Percentiles rank a stretch among this genome's conserved stretches.
phyloP scores from a whole-genome alignment of 2,797 vertebrate species.

The Pogonophryne albipinna region DNA sequence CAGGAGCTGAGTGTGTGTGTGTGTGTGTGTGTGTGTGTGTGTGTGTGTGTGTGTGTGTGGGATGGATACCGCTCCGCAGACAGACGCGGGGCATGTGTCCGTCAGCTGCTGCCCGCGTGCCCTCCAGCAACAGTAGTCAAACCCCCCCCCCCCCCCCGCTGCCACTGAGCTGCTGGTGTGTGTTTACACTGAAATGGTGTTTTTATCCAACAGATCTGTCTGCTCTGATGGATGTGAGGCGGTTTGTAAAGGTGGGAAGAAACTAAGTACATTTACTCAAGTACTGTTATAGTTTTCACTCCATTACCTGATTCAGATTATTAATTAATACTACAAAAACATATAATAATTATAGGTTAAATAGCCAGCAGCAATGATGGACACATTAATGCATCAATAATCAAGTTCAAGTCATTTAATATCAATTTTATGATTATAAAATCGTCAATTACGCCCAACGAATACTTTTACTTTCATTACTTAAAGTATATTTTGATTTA shows the following conservation, averaged over 20 bases:
- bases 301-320: too few relatives aligned
- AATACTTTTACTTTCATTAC: too few relatives aligned
- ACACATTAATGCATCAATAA: too few relatives aligned
- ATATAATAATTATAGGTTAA: too few relatives aligned
- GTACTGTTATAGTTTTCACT: too few relatives aligned
- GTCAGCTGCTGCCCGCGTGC: background rate
- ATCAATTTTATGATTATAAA: too few relatives aligned
- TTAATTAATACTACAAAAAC: too few relatives aligned
- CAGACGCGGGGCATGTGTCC: background rate
- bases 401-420: too few relatives aligned
- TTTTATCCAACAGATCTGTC: background rate
- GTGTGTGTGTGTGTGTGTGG: slow-evolving; percentile 1
- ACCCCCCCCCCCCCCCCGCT: background rate
- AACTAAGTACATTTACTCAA: too few relatives aligned
- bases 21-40: background rate
- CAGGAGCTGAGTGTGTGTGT: slow-evolving; percentile 10
- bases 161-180: slow-evolving; percentile 3
- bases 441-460: too few relatives aligned
- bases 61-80: background rate
- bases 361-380: too few relatives aligned
- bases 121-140: background rate
- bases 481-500: too few relatives aligned
- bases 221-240: slow-evolving; percentile 23
- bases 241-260: background rate
- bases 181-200: slow-evolving; percentile 2